Conservation (phyloP, 2,113 vertebrate genomes). For the Stegostoma tigrinum region DNA sequence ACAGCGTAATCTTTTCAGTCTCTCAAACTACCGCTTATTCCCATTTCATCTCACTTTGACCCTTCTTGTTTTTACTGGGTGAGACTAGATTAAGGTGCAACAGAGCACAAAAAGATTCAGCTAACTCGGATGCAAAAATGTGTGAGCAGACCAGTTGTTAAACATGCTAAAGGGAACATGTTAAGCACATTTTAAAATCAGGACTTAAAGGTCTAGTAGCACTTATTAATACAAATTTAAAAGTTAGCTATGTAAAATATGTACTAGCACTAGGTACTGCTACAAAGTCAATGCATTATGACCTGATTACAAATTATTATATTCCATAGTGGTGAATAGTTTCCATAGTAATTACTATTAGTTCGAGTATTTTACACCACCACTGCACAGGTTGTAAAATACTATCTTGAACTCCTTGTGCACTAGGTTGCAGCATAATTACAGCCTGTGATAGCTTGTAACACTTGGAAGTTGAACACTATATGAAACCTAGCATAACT, state of each 20-base stretch:
- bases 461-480: background rate
- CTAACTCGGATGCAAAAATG: background rate
- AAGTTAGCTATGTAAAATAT: background rate
- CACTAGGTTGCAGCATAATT: background rate
- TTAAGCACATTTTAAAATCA: background rate
- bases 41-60: background rate
- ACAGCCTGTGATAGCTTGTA: background rate
- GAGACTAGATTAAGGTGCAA: background rate
- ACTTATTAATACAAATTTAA: conserved; percentile 15
- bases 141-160: background rate
- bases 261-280: background rate
- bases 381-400: background rate
- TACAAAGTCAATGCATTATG: conserved; percentile 7
- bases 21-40: background rate
- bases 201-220: background rate
- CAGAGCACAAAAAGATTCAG: background rate
- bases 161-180: background rate
- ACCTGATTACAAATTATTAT: conserved; percentile 18
- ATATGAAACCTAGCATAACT: conserved; percentile 14
- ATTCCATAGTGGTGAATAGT: conserved; percentile 22
- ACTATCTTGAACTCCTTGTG: background rate
- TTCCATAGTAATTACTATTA: background rate
- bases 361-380: background rate
- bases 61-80: background rate
- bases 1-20: background rate